phyloP scores from a whole-genome alignment of 1,140 invertebrate species.

The Holcopasites calliopsidis region DNA sequence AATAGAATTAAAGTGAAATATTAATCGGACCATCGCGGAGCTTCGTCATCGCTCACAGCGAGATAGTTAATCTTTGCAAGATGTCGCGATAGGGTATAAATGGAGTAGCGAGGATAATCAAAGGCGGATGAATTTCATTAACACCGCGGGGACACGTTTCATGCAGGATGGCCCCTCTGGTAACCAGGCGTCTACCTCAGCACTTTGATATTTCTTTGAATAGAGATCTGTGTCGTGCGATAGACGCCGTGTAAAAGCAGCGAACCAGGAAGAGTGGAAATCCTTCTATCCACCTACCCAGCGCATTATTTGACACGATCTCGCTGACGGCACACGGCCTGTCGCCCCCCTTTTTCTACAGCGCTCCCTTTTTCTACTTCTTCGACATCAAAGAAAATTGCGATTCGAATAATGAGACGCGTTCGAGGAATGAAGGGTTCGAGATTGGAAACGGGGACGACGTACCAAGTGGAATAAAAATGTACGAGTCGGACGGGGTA shows the following conservation, averaged over 20 bases:
- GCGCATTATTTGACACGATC: constrained; percentile 34
- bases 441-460: background rate
- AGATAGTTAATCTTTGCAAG: constrained; percentile 1
- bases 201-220: constrained; percentile 73
- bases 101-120: constrained; percentile 48
- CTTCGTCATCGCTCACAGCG: background rate
- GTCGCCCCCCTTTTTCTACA: background rate
- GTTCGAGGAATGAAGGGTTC: background rate
- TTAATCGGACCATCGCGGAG: background rate
- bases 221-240: constrained; percentile 70
- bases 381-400: constrained; percentile 9
- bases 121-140: constrained; percentile 60
- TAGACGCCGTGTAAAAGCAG: constrained; percentile 56
- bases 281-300: constrained; percentile 53
- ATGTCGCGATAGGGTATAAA: constrained; percentile 34
- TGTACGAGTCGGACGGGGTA: background rate
- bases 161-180: constrained; percentile 48
- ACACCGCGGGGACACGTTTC: constrained; percentile 44
- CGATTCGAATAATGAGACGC: constrained; percentile 32
- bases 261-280: constrained; percentile 42
- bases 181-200: constrained; percentile 65
- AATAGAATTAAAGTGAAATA: background rate
- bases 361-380: background rate
- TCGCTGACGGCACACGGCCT: constrained; percentile 45
- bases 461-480: background rate